Base-by-base conservation (phyloP, 2,797 vertebrate species). In the Sciurus carolinensis region DNA sequence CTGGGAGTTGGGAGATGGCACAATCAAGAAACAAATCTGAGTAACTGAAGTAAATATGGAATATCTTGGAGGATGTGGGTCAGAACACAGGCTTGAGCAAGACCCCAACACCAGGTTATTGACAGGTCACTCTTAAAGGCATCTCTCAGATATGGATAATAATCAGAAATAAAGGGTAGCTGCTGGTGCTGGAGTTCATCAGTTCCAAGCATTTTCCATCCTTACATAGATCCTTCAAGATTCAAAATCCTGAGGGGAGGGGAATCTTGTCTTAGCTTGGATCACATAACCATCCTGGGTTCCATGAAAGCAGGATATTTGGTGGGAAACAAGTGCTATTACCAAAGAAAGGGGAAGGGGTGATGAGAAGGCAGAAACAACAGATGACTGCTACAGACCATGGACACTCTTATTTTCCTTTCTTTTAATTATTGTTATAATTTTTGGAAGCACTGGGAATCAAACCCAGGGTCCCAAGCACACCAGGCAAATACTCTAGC, bases 1-100 rank as follows among this genome's bases (percentile, higher is more conserved):
- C 39, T 95, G 47, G 82, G 28, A 82, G 15, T 72, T 87, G 54
- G 39, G 73, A 89, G 62, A 36, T 36, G 36, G 36, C 36, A 36
- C 36, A 36, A 36, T 36, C 36, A 36, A 81, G 15, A 69, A 62
- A 36, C 17, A 36, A 72, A 8, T 39, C 39, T 5, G 67, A 54
- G 20, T 67, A 71, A 67, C 47, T 88, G 76, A 42, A 92, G 28
- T 85, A 86, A 73, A 76, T 86, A n/a, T 47, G 33, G 28, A 86
- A 17, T 80, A 12, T 91, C 44, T 39, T 44, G 2, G 57, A 96
- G 79, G 28, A 44, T 52, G 30, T 47, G 6, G 71, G 22, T 28
- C 7, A 92, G 44, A 17, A 24, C 15, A 94, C 6, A 67, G 73
- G n/a, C n/a, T 64, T 33, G 42, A 87, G 75, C 39, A 64, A 91